A percentile compares a stretch with the other conserved stretches of the same genome.
These are phyloP conservation scores for Alectura lathami DNA, from an alignment of 2,113 vertebrate species.

Conservation along the genomic window DNA sequence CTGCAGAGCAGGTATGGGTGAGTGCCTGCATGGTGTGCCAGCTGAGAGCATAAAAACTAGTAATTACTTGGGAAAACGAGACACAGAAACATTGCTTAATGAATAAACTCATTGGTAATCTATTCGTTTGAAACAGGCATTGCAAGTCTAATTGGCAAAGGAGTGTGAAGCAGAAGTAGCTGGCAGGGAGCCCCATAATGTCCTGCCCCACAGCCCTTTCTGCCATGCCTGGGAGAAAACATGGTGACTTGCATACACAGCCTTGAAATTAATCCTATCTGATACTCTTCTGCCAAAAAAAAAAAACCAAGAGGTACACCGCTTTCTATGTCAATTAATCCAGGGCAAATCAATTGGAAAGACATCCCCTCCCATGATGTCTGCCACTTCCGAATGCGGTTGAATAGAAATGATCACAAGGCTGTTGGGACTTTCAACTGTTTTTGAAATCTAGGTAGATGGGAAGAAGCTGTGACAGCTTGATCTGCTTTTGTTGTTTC, in stretches of 20 bases:
- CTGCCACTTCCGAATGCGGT: not conserved
- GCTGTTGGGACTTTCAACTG: not conserved
- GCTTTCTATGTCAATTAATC: constrained; percentile 23
- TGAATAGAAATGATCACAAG: constrained; percentile 6
- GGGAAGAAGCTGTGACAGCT: not conserved
- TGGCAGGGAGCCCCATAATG: not conserved
- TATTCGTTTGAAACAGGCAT: not conserved
- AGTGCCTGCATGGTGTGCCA: fast-evolving
- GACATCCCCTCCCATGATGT: not conserved
- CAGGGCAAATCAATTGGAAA: not conserved
- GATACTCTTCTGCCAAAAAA: not conserved
- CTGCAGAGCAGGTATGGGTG: not conserved
- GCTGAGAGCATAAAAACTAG: not conserved
- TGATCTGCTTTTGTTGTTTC: not conserved
- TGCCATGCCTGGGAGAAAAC: not conserved
- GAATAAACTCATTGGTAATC: not conserved
- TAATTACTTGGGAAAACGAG: not conserved
- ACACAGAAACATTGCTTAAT: not conserved
- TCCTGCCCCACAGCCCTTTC: not conserved
- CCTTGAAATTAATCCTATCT: constrained; percentile 75
- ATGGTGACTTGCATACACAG: constrained; percentile 25
- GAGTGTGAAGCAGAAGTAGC: not conserved
- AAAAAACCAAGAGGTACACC: not conserved
- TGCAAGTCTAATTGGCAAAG: constrained; percentile 3
- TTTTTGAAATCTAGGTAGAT: not conserved